A percentile compares a stretch with the other conserved stretches of the same genome.
These are phyloP conservation scores for Apis dorsata DNA, from an alignment of 1,140 invertebrate genomes.

Conservation along the genomic window DNA sequence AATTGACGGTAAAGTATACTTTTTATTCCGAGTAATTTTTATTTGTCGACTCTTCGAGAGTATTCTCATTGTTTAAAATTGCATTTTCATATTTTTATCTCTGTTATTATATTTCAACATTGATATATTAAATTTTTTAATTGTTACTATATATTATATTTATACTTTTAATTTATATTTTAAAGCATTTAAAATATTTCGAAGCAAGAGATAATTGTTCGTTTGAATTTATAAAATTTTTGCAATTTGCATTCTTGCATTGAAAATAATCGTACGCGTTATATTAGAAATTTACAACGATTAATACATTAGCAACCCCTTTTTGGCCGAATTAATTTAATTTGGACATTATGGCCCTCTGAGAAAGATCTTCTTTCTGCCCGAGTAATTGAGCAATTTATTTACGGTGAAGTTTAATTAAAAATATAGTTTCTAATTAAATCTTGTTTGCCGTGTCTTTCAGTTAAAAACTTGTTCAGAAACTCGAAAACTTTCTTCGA, in stretches of 20 bases:
- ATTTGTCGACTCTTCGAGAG: too few relatives aligned
- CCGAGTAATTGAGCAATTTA: neutral
- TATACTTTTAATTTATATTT: neutral
- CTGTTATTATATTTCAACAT: too few relatives aligned
- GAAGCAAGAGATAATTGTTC: neutral
- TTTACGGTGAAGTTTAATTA: neutral
- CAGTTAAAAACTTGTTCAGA: conserved; percentile 27
- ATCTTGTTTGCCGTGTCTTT: neutral
- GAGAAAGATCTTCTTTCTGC: neutral
- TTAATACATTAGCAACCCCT: neutral
- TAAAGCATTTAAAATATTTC: neutral
- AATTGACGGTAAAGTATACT: too few relatives aligned
- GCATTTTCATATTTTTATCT: too few relatives aligned
- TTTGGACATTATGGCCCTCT: too few relatives aligned
- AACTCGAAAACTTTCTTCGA: neutral
- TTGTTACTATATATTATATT: too few relatives aligned
- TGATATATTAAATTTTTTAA: too few relatives aligned
- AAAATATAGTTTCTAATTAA: conserved; percentile 22
- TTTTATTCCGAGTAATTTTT: too few relatives aligned
- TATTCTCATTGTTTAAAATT: too few relatives aligned
- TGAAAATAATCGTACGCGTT: neutral
- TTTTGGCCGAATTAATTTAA: too few relatives aligned
- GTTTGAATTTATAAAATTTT: neutral
- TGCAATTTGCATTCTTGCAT: neutral
- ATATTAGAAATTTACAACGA: neutral